Conservation (phyloP, 1,140 invertebrate genomes). For the Musca domestica region DNA sequence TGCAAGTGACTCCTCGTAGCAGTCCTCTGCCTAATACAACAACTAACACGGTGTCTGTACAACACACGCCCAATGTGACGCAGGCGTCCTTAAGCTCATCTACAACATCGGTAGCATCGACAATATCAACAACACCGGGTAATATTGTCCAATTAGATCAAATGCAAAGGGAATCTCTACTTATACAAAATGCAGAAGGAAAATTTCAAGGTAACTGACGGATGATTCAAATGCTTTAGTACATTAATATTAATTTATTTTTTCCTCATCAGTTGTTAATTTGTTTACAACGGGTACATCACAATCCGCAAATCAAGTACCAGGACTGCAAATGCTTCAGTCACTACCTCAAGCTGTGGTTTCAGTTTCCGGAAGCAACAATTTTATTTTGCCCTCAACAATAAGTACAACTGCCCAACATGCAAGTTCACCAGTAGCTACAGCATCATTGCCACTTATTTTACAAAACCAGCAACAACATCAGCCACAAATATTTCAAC, state of each 20-base stretch:
- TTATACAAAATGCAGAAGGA: conserved; percentile 42
- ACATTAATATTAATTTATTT: background rate
- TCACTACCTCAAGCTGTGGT: conserved; percentile 21
- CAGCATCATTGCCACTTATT: background rate
- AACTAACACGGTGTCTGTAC: background rate
- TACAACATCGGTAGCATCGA: background rate
- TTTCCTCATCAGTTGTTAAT: conserved; percentile 27
- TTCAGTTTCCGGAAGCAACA: conserved; percentile 7
- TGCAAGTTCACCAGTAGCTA: background rate
- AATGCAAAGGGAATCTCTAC: conserved; percentile 29
- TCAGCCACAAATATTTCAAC: conserved; percentile 18
- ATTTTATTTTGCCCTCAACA: background rate
- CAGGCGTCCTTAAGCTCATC: background rate
- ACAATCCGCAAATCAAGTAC: conserved; percentile 11
- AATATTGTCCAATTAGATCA: conserved; percentile 28
- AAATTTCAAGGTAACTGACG: conserved; percentile 38
- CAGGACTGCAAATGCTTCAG: conserved; percentile 20
- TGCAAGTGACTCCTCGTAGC: conserved; percentile 8
- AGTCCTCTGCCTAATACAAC: background rate
- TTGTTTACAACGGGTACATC: conserved; percentile 21
- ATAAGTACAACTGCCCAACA: background rate
- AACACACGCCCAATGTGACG: conserved; percentile 8
- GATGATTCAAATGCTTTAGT: background rate
- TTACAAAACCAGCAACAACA: conserved; percentile 3
- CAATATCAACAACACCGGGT: background rate